Evolutionary conservation across 2,113 vertebrate genomes (phyloP), one percentile per base, ranked within the genome.

Genomic region (Misgurnus anguillicaudatus): DNA sequence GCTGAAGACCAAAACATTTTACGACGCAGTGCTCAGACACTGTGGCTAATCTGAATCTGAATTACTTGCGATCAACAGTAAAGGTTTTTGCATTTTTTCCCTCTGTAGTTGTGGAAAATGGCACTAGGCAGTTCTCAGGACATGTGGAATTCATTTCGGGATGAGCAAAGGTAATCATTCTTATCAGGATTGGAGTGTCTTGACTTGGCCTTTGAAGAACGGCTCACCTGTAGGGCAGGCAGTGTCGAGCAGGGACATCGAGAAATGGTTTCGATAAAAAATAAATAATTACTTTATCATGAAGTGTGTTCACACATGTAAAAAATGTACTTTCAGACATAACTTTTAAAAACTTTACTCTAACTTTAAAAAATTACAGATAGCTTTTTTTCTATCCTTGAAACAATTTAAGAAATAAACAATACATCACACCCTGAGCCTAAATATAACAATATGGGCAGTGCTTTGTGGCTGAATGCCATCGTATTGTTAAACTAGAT

Each of bases 1-100:
- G 80, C 74, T 67, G 61, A 84, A 83, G 85, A 83, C 86, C 89
- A 84, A 87, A 67, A 84, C 67, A 21, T 68, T 58, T 7, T 58
- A 65, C 21, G 64, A 38, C 19, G 42, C 36, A 24, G 57, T 72
- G 39, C 60, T 42, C 73, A 53, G 53, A 24, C 70, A 64, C 47
- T 41, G 77, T 41, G 47, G 74, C 47, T 62, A 58, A 75, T 75
- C 78, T 47, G 55, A 83, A 75, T 75, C 58, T 13, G 41, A 72
- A 39, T 64, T 38, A 70, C 77, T 69, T 17, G 58, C 57, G 47
- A 79, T 83, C 77, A 51, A 31, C 45, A 51, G 5, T 14, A 17
- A 62, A 66, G 57, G 7, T 55, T 55, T 42, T 47, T 75, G 14
- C 48, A 21, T 11, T 70, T 70, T 31, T 61, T 55, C 4, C 42